phyloP scores from a whole-genome alignment of 2,797 vertebrate genomes.

The Amazona ochrocephala region DNA sequence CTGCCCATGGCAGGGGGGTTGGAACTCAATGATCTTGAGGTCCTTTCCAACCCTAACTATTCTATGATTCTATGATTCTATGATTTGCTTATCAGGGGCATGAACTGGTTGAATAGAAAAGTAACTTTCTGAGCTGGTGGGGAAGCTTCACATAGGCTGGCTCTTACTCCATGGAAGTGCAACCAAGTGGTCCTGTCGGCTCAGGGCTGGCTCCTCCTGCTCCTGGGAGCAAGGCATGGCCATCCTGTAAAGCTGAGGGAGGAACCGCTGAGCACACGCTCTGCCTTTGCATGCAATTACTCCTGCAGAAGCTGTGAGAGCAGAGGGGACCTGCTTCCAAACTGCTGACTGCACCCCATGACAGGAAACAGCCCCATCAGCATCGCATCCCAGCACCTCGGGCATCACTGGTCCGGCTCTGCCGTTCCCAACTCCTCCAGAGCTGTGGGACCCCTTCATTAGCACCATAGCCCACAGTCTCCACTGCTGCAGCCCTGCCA shows the following conservation, averaged over 20 bases:
- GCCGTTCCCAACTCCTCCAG: background rate
- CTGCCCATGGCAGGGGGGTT: too few species aligned
- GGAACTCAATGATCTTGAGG: too few species aligned
- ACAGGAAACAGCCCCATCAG: background rate
- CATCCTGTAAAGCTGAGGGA: accelerated
- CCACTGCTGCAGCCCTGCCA: background rate
- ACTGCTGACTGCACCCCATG: background rate
- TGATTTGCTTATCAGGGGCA: background rate
- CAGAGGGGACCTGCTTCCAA: background rate
- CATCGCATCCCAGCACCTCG: accelerated
- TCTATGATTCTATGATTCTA: too few species aligned
- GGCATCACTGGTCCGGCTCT: background rate
- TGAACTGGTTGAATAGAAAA: background rate
- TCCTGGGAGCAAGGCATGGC: background rate
- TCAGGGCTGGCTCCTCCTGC: background rate
- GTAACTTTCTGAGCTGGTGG: background rate
- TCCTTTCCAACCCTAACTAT: too few species aligned
- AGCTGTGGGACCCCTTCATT: background rate
- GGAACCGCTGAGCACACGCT: accelerated
- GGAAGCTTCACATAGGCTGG: background rate
- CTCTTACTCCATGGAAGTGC: background rate
- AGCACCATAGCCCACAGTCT: background rate
- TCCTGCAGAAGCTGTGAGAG: background rate
- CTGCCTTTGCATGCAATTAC: background rate
- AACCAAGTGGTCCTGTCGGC: background rate